These are phyloP conservation scores for Drosophila tripunctata DNA, from an alignment of 2,888 invertebrate species.

Conservation along the genomic window DNA sequence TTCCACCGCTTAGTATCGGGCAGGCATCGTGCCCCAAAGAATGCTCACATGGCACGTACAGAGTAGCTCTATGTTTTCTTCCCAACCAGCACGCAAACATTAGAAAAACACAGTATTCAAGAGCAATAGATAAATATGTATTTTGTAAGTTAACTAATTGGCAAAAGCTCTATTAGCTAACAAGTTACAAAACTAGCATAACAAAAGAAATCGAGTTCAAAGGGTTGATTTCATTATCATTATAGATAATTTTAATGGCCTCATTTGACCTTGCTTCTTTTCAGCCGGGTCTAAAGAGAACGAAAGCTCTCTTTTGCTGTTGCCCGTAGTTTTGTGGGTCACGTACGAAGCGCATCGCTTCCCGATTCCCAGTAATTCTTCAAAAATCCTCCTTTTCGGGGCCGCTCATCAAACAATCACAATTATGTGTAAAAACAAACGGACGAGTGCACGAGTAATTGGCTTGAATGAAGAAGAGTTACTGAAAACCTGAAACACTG, in stretches of 20 bases:
- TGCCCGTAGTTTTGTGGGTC: conserved; percentile 11
- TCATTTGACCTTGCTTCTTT: neutral
- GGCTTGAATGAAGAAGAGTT: conserved; percentile 25
- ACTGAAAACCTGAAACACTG: conserved; percentile 19
- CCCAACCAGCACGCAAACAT: neutral
- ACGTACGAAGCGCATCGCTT: conserved; percentile 28
- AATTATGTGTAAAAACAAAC: conserved; percentile 33
- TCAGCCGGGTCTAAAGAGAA: neutral
- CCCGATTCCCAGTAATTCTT: conserved; percentile 38
- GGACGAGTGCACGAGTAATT: conserved; percentile 30
- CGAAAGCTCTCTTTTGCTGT: neutral
- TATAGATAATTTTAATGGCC: neutral
- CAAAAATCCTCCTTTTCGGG: conserved; percentile 12
- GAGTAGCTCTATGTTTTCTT: neutral
- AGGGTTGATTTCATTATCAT: neutral
- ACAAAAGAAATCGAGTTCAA: neutral
- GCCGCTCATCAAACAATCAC: conserved; percentile 6
- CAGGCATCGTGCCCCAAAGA: conserved; percentile 6
- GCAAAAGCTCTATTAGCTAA: no score
- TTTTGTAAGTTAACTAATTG: neutral
- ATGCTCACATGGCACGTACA: conserved; percentile 1
- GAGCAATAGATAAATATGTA: neutral
- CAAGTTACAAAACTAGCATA: neutral
- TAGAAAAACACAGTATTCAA: neutral
- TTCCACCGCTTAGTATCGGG: neutral